phyloP scores from a whole-genome alignment of 2,113 vertebrate genomes.

The Clarias magur region DNA sequence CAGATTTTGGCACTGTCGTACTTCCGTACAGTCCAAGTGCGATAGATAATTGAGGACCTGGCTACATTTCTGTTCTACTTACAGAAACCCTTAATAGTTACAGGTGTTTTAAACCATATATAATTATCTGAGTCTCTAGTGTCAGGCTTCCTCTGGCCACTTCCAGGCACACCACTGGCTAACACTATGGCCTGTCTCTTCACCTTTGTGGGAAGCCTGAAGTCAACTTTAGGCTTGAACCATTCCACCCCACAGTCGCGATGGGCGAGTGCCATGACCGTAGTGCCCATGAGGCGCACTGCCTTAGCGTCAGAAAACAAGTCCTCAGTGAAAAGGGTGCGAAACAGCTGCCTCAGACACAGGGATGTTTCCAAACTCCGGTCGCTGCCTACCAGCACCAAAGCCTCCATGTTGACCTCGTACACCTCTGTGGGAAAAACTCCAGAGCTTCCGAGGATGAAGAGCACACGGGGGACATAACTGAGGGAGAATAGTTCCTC shows the following conservation, averaged over 20 bases:
- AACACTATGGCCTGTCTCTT: constrained; percentile 80
- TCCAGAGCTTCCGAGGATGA: constrained; percentile 85
- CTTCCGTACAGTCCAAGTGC: too few relatives aligned
- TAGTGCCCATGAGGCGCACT: constrained; percentile 78
- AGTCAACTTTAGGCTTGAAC: constrained; percentile 91
- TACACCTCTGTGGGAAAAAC: constrained; percentile 88
- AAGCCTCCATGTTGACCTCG: constrained; percentile 86
- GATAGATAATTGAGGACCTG: neutral
- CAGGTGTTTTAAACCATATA: constrained; percentile 92
- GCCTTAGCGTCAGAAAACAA: constrained; percentile 84
- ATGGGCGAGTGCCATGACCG: constrained; percentile 84
- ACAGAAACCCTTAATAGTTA: constrained; percentile 84
- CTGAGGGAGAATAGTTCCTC: constrained; percentile 85
- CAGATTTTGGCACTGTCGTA: too few relatives aligned
- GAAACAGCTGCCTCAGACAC: constrained; percentile 87
- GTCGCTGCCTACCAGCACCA: constrained; percentile 70
- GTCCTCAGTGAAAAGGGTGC: constrained; percentile 86
- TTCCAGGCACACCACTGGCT: constrained; percentile 68
- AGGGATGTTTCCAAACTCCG: constrained; percentile 74
- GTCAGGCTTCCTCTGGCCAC: constrained; percentile 18
- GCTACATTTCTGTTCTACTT: constrained; percentile 63
- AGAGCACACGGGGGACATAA: constrained; percentile 85
- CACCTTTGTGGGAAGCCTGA: constrained; percentile 81
- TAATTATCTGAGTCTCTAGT: constrained; percentile 76
- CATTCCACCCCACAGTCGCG: constrained; percentile 86